A percentile compares a stretch with the other conserved stretches of the same genome.
These are phyloP conservation scores for Masticophis lateralis DNA, from an alignment of 2,797 vertebrate species.

Conservation along the genomic window DNA sequence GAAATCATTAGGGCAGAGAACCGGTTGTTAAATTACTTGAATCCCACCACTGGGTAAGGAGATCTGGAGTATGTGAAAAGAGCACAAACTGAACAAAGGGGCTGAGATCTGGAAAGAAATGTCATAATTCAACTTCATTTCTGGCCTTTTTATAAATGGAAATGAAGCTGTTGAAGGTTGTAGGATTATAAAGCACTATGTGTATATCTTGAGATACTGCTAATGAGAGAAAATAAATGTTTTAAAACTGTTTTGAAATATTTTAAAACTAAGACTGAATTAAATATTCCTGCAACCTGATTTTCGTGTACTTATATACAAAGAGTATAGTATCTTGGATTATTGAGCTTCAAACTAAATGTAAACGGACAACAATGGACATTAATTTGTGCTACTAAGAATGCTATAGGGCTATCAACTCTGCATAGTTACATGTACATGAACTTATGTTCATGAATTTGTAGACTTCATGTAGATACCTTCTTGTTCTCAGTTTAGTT, in stretches of 20 bases:
- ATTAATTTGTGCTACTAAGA: not conserved
- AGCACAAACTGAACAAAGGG: not conserved
- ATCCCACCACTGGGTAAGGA: not conserved
- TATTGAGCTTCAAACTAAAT: not conserved
- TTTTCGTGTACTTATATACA: not conserved
- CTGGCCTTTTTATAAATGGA: not conserved
- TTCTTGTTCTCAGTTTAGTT: not conserved
- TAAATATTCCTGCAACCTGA: not conserved
- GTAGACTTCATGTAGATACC: constrained; percentile 26
- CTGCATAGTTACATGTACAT: constrained; percentile 8
- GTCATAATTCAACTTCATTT: not conserved
- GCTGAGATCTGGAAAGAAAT: not conserved
- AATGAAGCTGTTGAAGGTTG: not conserved
- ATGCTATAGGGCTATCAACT: not conserved
- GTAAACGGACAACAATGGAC: not conserved
- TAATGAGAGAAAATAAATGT: not conserved
- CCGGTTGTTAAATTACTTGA: too few relatives aligned
- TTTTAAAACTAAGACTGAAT: not conserved
- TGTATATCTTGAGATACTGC: not conserved
- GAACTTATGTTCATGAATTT: not conserved
- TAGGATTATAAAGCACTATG: not conserved
- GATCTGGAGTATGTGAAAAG: not conserved
- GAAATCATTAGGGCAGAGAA: too few relatives aligned
- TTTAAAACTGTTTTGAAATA: not conserved
- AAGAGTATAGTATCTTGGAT: not conserved